Percentiles rank a stretch among this genome's conserved stretches.
Conservation (phyloP, 2,797 vertebrate genomes). For the Scleropages formosus region DNA sequence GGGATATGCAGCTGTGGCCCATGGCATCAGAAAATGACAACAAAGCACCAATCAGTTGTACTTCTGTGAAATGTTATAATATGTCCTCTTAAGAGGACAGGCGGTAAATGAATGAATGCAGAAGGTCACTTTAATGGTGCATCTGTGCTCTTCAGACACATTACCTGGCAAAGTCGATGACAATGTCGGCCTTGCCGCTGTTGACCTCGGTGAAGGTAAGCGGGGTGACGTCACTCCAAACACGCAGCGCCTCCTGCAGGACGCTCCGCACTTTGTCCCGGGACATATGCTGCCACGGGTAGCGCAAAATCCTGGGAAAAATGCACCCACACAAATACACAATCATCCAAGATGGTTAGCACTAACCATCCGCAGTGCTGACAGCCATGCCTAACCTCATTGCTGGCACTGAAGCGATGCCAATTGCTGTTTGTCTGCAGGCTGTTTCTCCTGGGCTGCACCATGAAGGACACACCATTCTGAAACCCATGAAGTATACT, state of each 20-base stretch:
- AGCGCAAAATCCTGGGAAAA: slow-evolving; percentile 76
- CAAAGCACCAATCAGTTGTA: neutral
- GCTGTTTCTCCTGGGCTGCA: no score
- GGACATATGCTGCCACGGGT: slow-evolving; percentile 80
- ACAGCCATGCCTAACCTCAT: no score
- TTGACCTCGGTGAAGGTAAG: slow-evolving; percentile 86
- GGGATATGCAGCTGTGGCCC: no score
- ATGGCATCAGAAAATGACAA: neutral
- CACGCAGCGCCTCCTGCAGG: slow-evolving; percentile 78
- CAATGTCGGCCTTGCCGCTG: slow-evolving; percentile 80
- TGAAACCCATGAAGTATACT: no score
- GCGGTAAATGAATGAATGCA: no score
- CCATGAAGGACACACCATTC: no score
- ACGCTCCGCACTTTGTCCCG: slow-evolving; percentile 77
- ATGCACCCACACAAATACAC: slow-evolving; percentile 32
- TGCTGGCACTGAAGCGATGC: no score
- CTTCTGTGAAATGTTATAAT: neutral
- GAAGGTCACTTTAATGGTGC: no score
- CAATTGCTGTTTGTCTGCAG: no score
- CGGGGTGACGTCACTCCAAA: slow-evolving; percentile 88
- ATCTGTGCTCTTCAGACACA: neutral
- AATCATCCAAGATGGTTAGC: slow-evolving; percentile 48
- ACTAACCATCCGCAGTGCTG: no score
- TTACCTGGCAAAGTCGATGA: slow-evolving; percentile 89
- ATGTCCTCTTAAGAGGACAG: no score